A percentile compares a stretch with the other conserved stretches of the same genome.
These are phyloP conservation scores for Brachionus asplanchnoidis DNA, from an alignment of 1,140 invertebrate species.

Conservation along the genomic window DNA sequence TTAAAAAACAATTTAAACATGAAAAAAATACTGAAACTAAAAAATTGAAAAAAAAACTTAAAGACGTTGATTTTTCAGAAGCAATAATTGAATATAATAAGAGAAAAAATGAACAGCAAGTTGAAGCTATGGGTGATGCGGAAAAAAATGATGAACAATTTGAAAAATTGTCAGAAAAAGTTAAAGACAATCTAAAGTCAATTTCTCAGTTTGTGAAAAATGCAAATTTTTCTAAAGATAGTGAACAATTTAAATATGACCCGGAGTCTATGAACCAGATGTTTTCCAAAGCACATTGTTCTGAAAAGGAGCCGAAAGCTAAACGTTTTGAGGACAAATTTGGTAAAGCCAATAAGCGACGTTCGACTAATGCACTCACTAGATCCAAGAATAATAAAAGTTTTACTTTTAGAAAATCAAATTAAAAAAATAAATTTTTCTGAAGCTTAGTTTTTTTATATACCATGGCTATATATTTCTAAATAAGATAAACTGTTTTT, in stretches of 20 bases:
- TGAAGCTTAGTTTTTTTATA: background rate
- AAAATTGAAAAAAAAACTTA: background rate
- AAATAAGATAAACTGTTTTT: background rate
- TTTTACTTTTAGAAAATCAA: slow-evolving; percentile 9
- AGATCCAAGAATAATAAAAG: slow-evolving; percentile 17
- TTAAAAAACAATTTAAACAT: slow-evolving; percentile 22
- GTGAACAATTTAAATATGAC: background rate
- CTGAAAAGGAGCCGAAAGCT: background rate
- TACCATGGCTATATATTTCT: background rate
- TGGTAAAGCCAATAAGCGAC: background rate
- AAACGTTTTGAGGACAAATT: slow-evolving; percentile 18
- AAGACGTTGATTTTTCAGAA: slow-evolving; percentile 22
- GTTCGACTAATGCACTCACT: background rate
- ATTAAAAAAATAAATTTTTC: background rate
- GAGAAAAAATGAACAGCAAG: background rate
- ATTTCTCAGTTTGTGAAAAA: slow-evolving; percentile 17
- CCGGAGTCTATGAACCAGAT: background rate
- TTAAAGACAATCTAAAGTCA: slow-evolving; percentile 14
- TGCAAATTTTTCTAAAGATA: slow-evolving; percentile 6
- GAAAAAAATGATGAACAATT: background rate
- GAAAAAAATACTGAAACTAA: background rate
- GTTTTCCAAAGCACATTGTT: background rate
- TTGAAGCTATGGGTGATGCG: background rate
- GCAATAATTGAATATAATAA: slow-evolving; percentile 32
- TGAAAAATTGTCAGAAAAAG: slow-evolving; percentile 3